Evolutionary conservation across 2,888 invertebrate genomes (phyloP).

Genomic region (Volucella inanis): DNA sequence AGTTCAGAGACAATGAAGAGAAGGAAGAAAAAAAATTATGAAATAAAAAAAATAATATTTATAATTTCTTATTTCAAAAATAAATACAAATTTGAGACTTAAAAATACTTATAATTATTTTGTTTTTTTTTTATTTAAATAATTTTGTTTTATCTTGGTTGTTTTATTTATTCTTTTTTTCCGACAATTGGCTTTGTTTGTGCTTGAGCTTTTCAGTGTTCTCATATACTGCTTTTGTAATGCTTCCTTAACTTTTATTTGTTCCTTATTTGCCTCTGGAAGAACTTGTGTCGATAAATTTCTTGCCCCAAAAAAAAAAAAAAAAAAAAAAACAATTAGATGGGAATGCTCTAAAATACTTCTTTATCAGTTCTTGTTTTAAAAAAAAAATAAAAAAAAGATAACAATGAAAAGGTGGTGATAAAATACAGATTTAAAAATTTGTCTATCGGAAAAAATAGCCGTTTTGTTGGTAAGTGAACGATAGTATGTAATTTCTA

Average conservation of each 20-base stretch:
- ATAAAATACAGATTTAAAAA: no score
- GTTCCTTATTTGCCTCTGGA: background rate
- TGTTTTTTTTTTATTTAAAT: slow-evolving; percentile 41
- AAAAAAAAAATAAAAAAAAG: no score
- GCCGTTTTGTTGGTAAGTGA: no score
- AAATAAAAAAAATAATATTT: slow-evolving; percentile 56
- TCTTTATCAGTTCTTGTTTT: no score
- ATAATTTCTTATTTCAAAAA: slow-evolving; percentile 75
- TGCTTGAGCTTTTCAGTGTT: slow-evolving; percentile 27
- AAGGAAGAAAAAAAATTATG: slow-evolving; percentile 24
- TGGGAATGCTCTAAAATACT: no score
- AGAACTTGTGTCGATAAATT: background rate
- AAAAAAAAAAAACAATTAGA: no score
- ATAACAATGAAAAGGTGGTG: no score
- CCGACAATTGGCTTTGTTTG: slow-evolving; percentile 9
- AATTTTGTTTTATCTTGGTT: slow-evolving; percentile 5
- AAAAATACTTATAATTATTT: slow-evolving; percentile 67
- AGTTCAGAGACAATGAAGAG: slow-evolving; percentile 52
- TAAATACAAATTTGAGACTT: slow-evolving; percentile 75
- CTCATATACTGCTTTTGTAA: background rate
- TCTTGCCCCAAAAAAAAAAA: no score
- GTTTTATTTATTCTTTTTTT: slow-evolving; percentile 12
- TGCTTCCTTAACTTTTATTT: no score
- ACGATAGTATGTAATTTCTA: no score
- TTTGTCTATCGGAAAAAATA: no score